These are phyloP conservation scores for Blastobasis adustella DNA, from an alignment of 2,888 invertebrate genomes.

Conservation along the genomic window DNA sequence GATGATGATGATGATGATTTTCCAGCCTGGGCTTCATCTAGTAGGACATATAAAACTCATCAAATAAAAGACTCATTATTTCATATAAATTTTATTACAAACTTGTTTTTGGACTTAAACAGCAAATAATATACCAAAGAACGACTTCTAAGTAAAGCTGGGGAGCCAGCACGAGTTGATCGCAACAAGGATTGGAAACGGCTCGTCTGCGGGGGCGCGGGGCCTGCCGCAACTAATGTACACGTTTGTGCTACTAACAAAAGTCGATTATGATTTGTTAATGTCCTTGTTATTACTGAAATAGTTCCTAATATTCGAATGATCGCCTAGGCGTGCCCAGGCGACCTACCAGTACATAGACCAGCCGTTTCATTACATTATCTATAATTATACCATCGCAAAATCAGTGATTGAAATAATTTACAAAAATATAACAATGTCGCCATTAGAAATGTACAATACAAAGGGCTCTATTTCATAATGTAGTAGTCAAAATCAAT, in stretches of 20 bases:
- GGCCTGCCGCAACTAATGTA: background rate
- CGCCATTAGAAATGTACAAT: slow-evolving; percentile 49
- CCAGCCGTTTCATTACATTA: slow-evolving; percentile 43
- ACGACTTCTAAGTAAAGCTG: slow-evolving; percentile 53
- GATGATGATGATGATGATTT: too few relatives aligned
- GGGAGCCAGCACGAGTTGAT: slow-evolving; percentile 46
- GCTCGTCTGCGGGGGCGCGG: slow-evolving; percentile 18
- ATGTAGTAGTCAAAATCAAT: slow-evolving; percentile 35
- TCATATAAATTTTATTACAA: slow-evolving; percentile 73
- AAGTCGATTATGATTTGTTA: too few relatives aligned
- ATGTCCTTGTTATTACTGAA: too few relatives aligned
- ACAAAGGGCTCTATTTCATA: slow-evolving; percentile 47
- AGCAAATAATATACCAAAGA: slow-evolving; percentile 68
- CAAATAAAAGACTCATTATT: slow-evolving; percentile 40
- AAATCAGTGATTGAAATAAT: slow-evolving; percentile 45
- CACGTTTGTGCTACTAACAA: background rate
- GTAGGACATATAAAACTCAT: slow-evolving; percentile 23
- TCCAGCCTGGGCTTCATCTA: too few relatives aligned
- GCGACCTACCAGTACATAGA: slow-evolving; percentile 23
- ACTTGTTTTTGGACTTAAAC: slow-evolving; percentile 60
- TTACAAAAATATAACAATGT: slow-evolving; percentile 63
- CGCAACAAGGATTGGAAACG: slow-evolving; percentile 46
- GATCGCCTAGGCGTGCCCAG: too few relatives aligned
- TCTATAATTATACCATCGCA: slow-evolving; percentile 35
- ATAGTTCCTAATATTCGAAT: too few relatives aligned